Conservation (phyloP, 2,888 invertebrate genomes). For the Troides oblongomaculatus region DNA sequence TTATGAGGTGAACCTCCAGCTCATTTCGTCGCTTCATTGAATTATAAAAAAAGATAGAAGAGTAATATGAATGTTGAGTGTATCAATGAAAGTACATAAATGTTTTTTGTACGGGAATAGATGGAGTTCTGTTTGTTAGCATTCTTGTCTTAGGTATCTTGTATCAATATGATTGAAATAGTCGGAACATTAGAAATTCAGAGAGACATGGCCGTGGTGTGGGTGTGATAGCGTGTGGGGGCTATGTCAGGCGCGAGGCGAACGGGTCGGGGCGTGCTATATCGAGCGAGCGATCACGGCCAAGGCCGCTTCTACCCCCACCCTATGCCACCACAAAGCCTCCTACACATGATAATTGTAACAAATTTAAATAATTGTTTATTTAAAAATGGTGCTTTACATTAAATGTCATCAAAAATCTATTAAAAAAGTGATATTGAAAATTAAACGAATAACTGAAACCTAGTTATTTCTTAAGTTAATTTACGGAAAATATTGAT, state of each 20-base stretch:
- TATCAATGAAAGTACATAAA: not conserved
- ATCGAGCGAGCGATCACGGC: constrained; percentile 79
- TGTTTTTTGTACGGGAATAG: constrained; percentile 12
- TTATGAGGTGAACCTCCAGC: too few species aligned
- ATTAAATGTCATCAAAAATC: too few species aligned
- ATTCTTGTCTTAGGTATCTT: constrained; percentile 36
- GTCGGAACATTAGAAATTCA: constrained; percentile 49
- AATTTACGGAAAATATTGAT: too few species aligned
- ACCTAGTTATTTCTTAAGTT: too few species aligned
- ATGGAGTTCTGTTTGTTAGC: not conserved
- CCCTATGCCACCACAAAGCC: constrained; percentile 34
- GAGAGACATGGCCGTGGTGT: constrained; percentile 44
- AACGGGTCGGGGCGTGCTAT: constrained; percentile 57
- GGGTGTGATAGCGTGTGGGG: constrained; percentile 41
- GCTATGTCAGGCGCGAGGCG: constrained; percentile 41
- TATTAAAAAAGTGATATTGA: too few species aligned
- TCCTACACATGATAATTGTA: constrained; percentile 15
- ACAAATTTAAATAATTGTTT: constrained; percentile 2
- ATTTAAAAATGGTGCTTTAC: constrained; percentile 8
- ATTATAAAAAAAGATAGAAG: too few species aligned
- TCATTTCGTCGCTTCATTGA: too few species aligned
- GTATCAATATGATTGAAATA: constrained; percentile 46
- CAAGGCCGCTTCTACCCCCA: constrained; percentile 64
- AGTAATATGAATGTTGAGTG: too few species aligned
- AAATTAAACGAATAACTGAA: too few species aligned